A percentile compares a stretch with the other conserved stretches of the same genome.
Conservation (phyloP, 2,888 invertebrate genomes). For the Ophion slaviceki region DNA sequence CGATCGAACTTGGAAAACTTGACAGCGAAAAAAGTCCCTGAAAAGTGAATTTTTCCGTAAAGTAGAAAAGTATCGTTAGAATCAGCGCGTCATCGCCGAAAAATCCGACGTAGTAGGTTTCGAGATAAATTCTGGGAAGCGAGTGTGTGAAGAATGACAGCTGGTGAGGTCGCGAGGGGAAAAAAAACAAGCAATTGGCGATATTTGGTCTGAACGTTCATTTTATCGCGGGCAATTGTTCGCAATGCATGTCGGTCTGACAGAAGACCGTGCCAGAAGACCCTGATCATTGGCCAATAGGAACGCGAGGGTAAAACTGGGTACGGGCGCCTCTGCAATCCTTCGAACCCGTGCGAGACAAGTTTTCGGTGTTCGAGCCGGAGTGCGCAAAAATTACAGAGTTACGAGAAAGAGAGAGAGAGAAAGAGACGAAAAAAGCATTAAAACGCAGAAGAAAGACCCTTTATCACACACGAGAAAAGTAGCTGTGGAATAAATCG, state of each 20-base stretch:
- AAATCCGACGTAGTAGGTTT: background rate
- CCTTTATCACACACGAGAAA: constrained; percentile 38
- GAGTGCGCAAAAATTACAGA: constrained; percentile 74
- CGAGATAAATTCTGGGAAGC: background rate
- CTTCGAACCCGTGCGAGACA: constrained; percentile 78
- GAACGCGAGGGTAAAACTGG: constrained; percentile 66
- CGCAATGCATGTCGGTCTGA: constrained; percentile 81
- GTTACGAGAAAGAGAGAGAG: constrained; percentile 53
- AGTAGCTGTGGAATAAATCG: constrained; percentile 42
- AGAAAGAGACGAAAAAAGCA: background rate
- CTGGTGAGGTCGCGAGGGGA: background rate
- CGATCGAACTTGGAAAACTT: no score
- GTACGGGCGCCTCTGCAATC: constrained; percentile 77
- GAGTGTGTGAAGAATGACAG: background rate
- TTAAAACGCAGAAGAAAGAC: constrained; percentile 66
- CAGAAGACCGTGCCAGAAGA: constrained; percentile 84
- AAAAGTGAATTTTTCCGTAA: background rate
- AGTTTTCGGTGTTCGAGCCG: constrained; percentile 77
- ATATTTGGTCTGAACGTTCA: constrained; percentile 41
- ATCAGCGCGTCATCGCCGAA: background rate
- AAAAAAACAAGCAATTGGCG: constrained; percentile 35
- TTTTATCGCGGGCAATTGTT: constrained; percentile 73
- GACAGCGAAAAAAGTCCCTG: background rate
- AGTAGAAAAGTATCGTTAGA: background rate
- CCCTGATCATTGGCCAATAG: constrained; percentile 82